Percentiles rank a stretch among this genome's conserved stretches.
These are phyloP conservation scores for Otis tarda DNA, from an alignment of 2,113 vertebrate species.

Conservation along the genomic window DNA sequence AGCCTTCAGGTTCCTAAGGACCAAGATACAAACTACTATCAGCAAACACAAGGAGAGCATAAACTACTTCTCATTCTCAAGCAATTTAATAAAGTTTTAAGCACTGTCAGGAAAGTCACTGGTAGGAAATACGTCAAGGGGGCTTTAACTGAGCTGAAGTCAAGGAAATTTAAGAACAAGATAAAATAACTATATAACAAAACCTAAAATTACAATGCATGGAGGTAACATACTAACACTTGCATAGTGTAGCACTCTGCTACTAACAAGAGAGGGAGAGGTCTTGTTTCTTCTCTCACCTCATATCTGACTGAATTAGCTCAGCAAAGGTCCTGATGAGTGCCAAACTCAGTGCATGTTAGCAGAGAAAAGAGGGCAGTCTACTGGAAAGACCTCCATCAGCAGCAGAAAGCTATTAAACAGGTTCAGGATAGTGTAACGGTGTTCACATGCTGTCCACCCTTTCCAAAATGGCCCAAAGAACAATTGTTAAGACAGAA, in stretches of 20 bases:
- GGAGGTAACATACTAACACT: neutral
- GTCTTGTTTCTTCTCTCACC: neutral
- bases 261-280: neutral
- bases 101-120: neutral
- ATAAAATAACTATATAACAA: neutral
- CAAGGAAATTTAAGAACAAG: neutral
- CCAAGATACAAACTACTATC: neutral
- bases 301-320: neutral
- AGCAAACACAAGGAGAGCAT: neutral
- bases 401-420: neutral
- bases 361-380: neutral
- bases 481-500: neutral
- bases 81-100: neutral
- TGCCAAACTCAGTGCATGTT: neutral
- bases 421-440: neutral
- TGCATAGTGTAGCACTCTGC: neutral
- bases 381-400: neutral
- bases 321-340: neutral
- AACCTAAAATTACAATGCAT: neutral
- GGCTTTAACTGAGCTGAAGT: neutral
- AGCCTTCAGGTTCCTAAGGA: neutral
- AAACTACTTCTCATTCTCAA: neutral
- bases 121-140: neutral
- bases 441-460: neutral
- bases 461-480: neutral